A percentile compares a stretch with the other conserved stretches of the same genome.
These are phyloP conservation scores for Psophia crepitans DNA, from an alignment of 2,113 vertebrate species.

Conservation along the genomic window DNA sequence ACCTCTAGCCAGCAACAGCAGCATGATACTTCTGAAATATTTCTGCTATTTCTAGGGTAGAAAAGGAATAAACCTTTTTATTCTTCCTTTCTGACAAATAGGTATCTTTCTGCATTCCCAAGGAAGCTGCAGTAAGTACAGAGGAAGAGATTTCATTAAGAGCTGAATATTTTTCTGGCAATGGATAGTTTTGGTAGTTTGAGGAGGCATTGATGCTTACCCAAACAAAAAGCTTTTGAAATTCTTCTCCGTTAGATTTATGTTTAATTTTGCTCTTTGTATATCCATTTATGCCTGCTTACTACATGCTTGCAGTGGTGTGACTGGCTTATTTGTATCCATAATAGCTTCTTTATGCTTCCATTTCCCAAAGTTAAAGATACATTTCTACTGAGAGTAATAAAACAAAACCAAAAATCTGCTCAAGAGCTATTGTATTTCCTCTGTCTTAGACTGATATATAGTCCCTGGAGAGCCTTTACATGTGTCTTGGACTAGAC, in stretches of 20 bases:
- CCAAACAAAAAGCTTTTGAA: neutral
- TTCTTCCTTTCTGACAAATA: neutral
- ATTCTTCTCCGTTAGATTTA: neutral
- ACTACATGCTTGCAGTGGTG: neutral
- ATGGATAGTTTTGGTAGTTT: neutral
- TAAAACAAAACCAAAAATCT: slow-evolving; percentile 7
- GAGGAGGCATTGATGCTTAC: neutral
- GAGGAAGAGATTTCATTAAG: neutral
- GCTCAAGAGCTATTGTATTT: neutral
- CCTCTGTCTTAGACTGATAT: neutral
- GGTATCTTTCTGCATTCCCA: neutral
- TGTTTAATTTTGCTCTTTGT: neutral
- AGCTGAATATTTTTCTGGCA: neutral
- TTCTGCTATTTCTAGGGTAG: neutral
- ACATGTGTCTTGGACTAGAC: neutral
- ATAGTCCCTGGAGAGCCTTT: neutral
- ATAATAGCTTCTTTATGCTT: neutral
- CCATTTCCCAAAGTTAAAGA: neutral
- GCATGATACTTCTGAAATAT: neutral
- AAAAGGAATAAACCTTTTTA: neutral
- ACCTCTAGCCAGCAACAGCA: neutral
- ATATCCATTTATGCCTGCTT: neutral
- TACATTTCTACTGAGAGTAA: neutral
- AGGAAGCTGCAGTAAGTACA: neutral
- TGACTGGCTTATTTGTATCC: neutral